Evolutionary conservation across 92 coral and sea anemone species (phyloP).

Genomic region (Anthopleura xanthogrammica): DNA sequence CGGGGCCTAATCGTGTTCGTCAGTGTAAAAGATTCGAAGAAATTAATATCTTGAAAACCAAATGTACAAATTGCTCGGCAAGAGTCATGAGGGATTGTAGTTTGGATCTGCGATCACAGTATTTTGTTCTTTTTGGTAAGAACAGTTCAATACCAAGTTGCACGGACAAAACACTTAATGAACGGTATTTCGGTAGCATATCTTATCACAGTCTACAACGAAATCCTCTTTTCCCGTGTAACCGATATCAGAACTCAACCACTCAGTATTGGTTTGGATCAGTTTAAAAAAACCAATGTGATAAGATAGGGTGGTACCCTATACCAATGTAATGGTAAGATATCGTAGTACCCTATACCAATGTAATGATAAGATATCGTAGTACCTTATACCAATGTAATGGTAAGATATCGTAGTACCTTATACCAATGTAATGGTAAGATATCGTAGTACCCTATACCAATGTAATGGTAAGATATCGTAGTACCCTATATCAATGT

Average conservation of each 20-base stretch:
- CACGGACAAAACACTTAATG: not conserved
- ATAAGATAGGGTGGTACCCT: not conserved
- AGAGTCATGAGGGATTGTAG: not conserved
- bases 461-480: no score
- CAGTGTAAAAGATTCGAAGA: not conserved
- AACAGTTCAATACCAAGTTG: not conserved
- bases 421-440: no score
- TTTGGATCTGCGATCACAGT: no score
- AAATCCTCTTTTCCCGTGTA: not conserved
- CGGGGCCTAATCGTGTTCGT: not conserved
- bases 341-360: not conserved
- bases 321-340: not conserved
- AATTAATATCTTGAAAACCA: not conserved
- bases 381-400: not conserved
- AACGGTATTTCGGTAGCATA: not conserved
- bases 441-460: no score
- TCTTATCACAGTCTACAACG: accelerated
- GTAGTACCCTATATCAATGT: no score
- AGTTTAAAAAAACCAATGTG: not conserved
- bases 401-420: no score
- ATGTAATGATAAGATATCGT: not conserved
- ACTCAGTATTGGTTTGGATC: not conserved
- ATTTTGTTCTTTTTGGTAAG: not conserved
- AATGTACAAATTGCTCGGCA: not conserved
- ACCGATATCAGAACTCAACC: not conserved